These are phyloP conservation scores for Cistogaster globosa DNA, from an alignment of 2,888 invertebrate genomes.

Conservation along the genomic window DNA sequence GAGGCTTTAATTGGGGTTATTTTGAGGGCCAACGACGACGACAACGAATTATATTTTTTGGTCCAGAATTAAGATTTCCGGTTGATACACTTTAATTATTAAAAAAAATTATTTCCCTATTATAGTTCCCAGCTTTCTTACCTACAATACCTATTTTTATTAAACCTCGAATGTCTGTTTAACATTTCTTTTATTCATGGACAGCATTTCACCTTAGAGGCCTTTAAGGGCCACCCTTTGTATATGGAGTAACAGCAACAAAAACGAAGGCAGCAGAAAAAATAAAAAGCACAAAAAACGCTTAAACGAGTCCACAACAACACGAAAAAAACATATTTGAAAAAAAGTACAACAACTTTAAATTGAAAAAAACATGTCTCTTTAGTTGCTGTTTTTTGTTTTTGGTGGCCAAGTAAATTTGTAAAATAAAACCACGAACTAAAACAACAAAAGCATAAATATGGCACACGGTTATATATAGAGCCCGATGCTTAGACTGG, in stretches of 20 bases:
- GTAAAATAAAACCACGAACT: slow-evolving; percentile 42
- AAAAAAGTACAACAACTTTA: slow-evolving; percentile 33
- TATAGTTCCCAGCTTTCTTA: no score
- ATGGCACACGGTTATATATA: slow-evolving; percentile 30
- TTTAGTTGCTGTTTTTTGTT: slow-evolving; percentile 3
- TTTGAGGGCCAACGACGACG: no score
- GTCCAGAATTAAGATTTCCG: no score
- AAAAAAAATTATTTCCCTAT: no score
- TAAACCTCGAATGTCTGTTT: no score
- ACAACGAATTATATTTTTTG: no score
- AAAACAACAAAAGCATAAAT: slow-evolving; percentile 53
- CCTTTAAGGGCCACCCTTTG: no score
- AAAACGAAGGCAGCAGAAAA: slow-evolving; percentile 21
- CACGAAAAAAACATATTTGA: slow-evolving; percentile 38
- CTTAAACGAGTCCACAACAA: slow-evolving; percentile 45
- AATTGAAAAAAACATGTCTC: slow-evolving; percentile 29
- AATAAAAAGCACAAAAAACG: not conserved
- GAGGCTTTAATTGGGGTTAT: no score
- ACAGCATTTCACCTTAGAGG: no score
- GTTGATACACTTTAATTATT: no score
- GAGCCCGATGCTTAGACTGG: slow-evolving; percentile 70
- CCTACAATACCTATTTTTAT: no score
- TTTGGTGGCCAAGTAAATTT: slow-evolving; percentile 37
- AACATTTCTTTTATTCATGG: no score
- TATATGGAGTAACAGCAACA: not conserved